Conservation (phyloP, 2,113 vertebrate species). For the Cephalopholis sonnerati region DNA sequence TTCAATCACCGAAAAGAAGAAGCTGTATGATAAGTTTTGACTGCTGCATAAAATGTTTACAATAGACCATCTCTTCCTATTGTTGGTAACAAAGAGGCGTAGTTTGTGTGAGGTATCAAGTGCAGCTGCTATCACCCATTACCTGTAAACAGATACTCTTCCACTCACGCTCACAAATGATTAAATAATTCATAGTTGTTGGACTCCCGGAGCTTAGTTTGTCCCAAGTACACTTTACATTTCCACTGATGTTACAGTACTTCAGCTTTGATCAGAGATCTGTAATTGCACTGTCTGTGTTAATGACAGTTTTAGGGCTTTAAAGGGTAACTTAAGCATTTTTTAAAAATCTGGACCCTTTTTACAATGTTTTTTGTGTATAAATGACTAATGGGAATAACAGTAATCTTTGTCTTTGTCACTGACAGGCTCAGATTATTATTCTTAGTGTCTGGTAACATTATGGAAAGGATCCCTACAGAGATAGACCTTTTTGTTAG, state of each 20-base stretch:
- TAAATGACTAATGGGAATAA: too few species aligned
- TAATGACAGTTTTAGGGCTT: constrained; percentile 1
- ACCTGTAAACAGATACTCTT: constrained; percentile 79
- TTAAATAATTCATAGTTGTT: constrained; percentile 82
- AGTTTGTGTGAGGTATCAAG: constrained; percentile 50
- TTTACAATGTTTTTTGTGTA: too few species aligned
- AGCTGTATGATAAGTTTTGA: constrained; percentile 47
- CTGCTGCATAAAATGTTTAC: constrained; percentile 55
- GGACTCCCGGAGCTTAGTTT: constrained; percentile 62
- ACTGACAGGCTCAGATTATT: too few species aligned
- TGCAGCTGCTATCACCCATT: constrained; percentile 56
- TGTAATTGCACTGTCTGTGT: constrained; percentile 23
- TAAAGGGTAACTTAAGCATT: too few species aligned
- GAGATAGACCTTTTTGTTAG: too few species aligned
- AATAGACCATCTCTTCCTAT: constrained; percentile 54
- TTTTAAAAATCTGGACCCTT: too few species aligned
- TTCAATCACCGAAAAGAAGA: constrained; percentile 28
- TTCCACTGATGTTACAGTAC: constrained; percentile 32
- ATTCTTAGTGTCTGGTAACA: too few species aligned
- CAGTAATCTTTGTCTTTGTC: too few species aligned
- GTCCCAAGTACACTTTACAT: constrained; percentile 38
- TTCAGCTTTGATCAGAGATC: constrained; percentile 39
- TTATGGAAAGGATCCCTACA: too few species aligned
- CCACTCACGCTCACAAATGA: constrained; percentile 65
- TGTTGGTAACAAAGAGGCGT: constrained; percentile 58